These are phyloP conservation scores for Drosophila grimshawi DNA, from an alignment of 1,140 invertebrate species.

Conservation along the genomic window DNA sequence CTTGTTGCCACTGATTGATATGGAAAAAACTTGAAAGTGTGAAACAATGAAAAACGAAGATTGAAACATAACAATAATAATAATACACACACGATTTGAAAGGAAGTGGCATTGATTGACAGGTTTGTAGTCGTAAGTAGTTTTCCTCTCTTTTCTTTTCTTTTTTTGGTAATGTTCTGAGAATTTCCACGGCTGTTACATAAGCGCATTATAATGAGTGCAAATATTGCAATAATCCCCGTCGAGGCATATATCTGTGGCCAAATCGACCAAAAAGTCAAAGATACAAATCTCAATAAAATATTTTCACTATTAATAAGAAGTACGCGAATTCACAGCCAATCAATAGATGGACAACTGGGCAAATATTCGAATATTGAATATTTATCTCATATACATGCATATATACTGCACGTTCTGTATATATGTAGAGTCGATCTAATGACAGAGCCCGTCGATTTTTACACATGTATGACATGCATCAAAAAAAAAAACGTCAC, in stretches of 20 bases:
- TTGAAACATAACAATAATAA: constrained; percentile 29
- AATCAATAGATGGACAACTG: constrained; percentile 59
- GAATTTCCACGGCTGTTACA: constrained; percentile 74
- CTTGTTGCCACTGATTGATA: constrained; percentile 61
- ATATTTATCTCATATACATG: background rate
- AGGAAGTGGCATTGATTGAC: constrained; percentile 79
- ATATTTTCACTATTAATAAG: constrained; percentile 79
- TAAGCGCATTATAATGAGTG: constrained; percentile 68
- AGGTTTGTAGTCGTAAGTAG: constrained; percentile 28
- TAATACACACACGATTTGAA: constrained; percentile 34
- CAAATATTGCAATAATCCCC: constrained; percentile 62
- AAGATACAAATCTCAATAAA: constrained; percentile 79
- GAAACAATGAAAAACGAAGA: constrained; percentile 49
- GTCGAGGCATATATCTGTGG: constrained; percentile 63
- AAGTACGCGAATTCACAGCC: constrained; percentile 67
- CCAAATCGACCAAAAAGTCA: constrained; percentile 73
- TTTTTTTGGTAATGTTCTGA: constrained; percentile 45
- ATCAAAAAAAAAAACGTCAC: constrained; percentile 42
- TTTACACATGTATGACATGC: constrained; percentile 37
- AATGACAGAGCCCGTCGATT: constrained; percentile 26
- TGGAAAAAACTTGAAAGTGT: constrained; percentile 63
- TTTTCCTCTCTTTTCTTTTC: constrained; percentile 3
- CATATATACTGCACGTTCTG: constrained; percentile 15
- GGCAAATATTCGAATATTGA: background rate
- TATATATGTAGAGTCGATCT: constrained; percentile 20